These are phyloP conservation scores for Drosophila prolongata DNA, from an alignment of 2,888 invertebrate genomes.

Conservation along the genomic window DNA sequence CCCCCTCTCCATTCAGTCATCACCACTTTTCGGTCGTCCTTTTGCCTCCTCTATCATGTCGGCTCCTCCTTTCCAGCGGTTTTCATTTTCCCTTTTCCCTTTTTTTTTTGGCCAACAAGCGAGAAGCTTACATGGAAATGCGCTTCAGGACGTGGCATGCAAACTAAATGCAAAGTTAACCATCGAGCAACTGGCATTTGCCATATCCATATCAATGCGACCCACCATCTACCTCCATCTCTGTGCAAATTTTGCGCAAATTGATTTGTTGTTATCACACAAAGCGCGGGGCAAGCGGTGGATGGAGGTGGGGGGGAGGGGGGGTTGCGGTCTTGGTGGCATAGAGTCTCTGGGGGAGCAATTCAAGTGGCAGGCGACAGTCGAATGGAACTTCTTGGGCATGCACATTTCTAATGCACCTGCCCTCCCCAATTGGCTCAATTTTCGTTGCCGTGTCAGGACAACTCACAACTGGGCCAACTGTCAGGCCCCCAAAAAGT, in stretches of 20 bases:
- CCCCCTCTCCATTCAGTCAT: too few relatives aligned
- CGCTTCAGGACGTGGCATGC: conserved; percentile 75
- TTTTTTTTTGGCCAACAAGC: conserved; percentile 67
- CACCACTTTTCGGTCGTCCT: conserved; percentile 10
- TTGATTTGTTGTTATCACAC: conserved; percentile 80
- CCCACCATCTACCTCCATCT: conserved; percentile 20
- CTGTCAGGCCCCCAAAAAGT: conserved; percentile 50
- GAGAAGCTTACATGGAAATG: conserved; percentile 71
- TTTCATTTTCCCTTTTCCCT: conserved; percentile 10
- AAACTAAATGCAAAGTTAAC: conserved; percentile 75
- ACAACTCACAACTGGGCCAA: conserved; percentile 73
- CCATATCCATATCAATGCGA: conserved; percentile 43
- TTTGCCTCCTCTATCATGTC: conserved; percentile 21
- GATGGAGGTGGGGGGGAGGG: too few relatives aligned
- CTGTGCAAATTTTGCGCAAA: conserved; percentile 79
- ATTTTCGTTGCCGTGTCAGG: conserved; percentile 71
- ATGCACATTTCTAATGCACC: conserved; percentile 74
- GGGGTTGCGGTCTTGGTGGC: background rate
- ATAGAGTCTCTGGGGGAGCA: conserved; percentile 18
- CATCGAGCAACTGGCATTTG: conserved; percentile 55
- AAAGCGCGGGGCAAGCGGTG: conserved; percentile 3
- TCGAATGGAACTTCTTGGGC: conserved; percentile 22
- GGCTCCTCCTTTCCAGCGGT: conserved; percentile 53
- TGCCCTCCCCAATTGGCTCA: conserved; percentile 71
- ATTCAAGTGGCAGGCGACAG: conserved; percentile 22